Evolutionary conservation across 2,888 invertebrate genomes (phyloP), one percentile per base, ranked within the genome.

Genomic region (Drosophila robusta): DNA sequence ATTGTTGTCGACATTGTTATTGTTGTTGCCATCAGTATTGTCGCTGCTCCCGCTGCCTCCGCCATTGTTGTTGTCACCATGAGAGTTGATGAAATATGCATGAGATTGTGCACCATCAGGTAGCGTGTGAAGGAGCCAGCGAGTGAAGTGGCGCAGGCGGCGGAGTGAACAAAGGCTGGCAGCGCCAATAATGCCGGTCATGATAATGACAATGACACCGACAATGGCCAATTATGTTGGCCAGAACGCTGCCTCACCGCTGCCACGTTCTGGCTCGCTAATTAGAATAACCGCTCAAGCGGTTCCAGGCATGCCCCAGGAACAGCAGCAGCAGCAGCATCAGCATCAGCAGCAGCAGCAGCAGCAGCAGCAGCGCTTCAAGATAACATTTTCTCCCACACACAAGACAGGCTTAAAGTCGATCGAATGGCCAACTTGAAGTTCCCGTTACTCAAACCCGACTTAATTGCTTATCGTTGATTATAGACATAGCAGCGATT

Each of bases 121-220:
- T 60, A 52, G 6, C 41, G 26, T n/a, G 52, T 36, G 36, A 7
- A 1, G n/a, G 8, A 26, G 42, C 41, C 16, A 8, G 36, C 32
- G 42, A 12, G 11, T 7, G 3, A 4, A 45, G 32, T 22, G 14
- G 22, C 0, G 6, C 39, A 6, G 9, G 9, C 26, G 8, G 34
- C 4, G 5, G 29, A 14, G 6, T 16, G 26, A 46, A 47, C 46
- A 34, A 47, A 22, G 58, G 63, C 57, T 26, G 52, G 32, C 58
- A 24, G 62, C 50, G 51, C 62, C 73, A 76, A 87, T 75, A 86
- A 80, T 76, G 73, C 65, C 62, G 64, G 18, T 47, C 72, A 76
- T 67, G 80, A 70, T 80, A 88, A 82, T 86, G 87, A 86, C 77
- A 89, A 80, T 70, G 89, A 73, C 87, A 87, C 70, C 70, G 55